Conservation (phyloP, 2,113 vertebrate genomes). For the Sinosuthora webbiana region DNA sequence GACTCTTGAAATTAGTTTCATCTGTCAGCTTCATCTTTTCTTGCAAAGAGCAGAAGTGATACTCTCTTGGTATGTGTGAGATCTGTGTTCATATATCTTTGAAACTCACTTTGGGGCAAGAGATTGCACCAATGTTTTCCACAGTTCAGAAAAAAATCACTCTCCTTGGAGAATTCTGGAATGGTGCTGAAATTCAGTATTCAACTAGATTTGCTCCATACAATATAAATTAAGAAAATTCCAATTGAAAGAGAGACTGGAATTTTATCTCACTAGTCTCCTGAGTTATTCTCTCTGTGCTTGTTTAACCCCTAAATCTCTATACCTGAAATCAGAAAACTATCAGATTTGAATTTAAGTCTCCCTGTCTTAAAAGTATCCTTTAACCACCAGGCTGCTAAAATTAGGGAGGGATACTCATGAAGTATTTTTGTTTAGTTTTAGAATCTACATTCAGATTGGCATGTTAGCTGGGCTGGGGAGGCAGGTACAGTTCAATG, state of each 20-base stretch:
- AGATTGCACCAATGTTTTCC: background rate
- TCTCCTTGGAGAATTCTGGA: background rate
- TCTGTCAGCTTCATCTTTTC: constrained; percentile 24
- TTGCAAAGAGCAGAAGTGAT: background rate
- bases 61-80: background rate
- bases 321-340: background rate
- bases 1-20: constrained; percentile 41
- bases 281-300: background rate
- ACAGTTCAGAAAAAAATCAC: background rate
- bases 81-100: background rate
- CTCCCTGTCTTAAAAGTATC: background rate
- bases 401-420: background rate
- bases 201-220: background rate
- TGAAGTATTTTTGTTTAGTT: background rate
- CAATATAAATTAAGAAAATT: background rate
- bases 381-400: background rate
- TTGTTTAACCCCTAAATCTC: background rate
- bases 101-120: background rate
- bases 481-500: background rate
- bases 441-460: background rate
- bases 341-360: background rate
- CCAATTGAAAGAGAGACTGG: background rate
- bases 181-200: background rate
- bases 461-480: background rate
- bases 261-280: background rate